Evolutionary conservation across 1,140 invertebrate species (phyloP), one percentile per base, ranked within the genome.

Genomic region (Cyphomyrmex costatus): DNA sequence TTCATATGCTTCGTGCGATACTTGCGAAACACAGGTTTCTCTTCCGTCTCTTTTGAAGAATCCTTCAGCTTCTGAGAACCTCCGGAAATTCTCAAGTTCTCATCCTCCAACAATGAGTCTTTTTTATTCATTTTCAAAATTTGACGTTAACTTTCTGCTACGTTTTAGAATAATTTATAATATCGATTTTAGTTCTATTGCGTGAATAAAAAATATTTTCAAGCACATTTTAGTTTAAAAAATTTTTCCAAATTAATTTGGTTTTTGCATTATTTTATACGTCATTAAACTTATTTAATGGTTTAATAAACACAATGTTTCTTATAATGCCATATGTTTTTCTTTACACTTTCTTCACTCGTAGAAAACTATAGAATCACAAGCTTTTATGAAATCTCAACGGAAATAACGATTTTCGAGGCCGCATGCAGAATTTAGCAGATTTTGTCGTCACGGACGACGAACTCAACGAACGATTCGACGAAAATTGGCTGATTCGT

Each of bases 401-500:
- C 6, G 14, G n/a, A 60, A 46, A 30, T 76, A 56, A 42, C 10
- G 36, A 60, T 56, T 51, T 8, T 65, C 5, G 1, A 46, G 30
- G 14, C 21, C 14, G 46, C 30, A 19, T 7, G 46, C 30, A 19
- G 7, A 16, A 66, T 56, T 85, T 79, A 14, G 3, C 60, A 33
- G 33, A 24, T 66, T 53, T 46, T n/a, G n/a, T n/a, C n/a, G 30
- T 46, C 51, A 87, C 83, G 60, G 58, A 49, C 73, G 78, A 73
- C 88, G 66, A 89, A 65, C 24, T 61, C 70, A 36, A 73, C 77
- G 46, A 63, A 76, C 63, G 71, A 91, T 92, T 90, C 87, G 60
- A 91, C 86, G 88, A 88, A 86, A 88, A 86, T 90, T 89, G 74
- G 65, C 86, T 46, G 89, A 90, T 90, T 42, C 89, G 93, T 91